Conservation (phyloP, 2,888 invertebrate species). For the Erannis defoliaria region DNA sequence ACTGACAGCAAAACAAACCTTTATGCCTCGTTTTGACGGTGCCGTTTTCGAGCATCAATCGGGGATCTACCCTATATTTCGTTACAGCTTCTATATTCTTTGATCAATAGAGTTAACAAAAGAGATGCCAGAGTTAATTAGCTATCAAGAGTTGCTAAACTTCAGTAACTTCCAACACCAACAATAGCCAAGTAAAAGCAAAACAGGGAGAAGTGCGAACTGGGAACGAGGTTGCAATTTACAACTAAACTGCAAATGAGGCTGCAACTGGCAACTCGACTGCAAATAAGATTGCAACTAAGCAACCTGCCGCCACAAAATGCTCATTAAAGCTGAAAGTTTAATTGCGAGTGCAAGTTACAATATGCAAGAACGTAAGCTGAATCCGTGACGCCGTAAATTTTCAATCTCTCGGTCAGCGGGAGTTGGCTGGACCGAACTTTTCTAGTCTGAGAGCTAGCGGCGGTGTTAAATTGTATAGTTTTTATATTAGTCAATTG, state of each 20-base stretch:
- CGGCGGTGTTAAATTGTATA: neutral
- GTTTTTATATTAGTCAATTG: no score
- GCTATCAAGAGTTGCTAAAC: constrained; percentile 2
- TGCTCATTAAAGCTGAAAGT: constrained; percentile 23
- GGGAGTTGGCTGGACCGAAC: constrained; percentile 10
- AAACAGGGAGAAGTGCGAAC: constrained; percentile 13
- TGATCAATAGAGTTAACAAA: neutral
- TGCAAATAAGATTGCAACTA: constrained; percentile 19
- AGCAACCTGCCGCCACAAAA: constrained; percentile 18
- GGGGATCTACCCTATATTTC: no score
- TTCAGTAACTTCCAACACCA: constrained; percentile 2
- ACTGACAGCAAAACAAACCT: no score
- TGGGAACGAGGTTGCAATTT: constrained; percentile 20
- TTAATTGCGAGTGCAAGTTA: constrained; percentile 23
- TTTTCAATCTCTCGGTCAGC: constrained; percentile 11
- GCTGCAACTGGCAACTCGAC: constrained; percentile 13
- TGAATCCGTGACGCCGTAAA: constrained; percentile 15
- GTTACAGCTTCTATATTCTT: neutral
- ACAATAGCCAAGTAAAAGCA: constrained; percentile 6
- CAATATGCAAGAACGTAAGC: constrained; percentile 14
- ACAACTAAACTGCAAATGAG: constrained; percentile 26
- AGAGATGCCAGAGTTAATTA: constrained; percentile 5
- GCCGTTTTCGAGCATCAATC: no score
- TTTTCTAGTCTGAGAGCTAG: constrained; percentile 14
- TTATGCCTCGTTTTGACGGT: no score